These are phyloP conservation scores for Willisornis vidua DNA, from an alignment of 2,113 vertebrate genomes.

Conservation along the genomic window DNA sequence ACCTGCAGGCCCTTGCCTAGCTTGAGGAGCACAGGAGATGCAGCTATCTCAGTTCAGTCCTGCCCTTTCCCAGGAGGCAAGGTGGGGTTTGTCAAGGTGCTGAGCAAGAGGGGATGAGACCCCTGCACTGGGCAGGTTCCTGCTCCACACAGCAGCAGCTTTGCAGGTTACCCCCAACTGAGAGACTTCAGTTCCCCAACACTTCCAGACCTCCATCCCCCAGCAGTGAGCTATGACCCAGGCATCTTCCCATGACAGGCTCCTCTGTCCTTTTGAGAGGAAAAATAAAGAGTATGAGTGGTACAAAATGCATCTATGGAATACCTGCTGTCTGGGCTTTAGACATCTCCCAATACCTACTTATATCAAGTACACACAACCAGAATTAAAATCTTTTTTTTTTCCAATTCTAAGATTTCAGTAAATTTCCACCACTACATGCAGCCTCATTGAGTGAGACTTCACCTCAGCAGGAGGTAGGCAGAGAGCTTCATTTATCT, in stretches of 20 bases:
- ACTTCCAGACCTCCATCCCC: accelerated
- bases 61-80: accelerated
- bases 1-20: accelerated
- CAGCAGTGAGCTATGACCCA: accelerated
- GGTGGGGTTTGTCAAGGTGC: neutral
- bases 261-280: accelerated
- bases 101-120: neutral
- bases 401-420: neutral
- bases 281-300: neutral
- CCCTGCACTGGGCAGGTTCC: accelerated
- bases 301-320: neutral
- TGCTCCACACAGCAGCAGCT: neutral
- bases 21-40: neutral
- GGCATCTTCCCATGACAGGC: accelerated
- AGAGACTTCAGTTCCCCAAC: accelerated
- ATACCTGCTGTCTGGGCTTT: neutral
- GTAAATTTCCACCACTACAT: neutral
- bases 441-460: neutral
- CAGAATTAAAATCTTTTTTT: neutral
- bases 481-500: neutral
- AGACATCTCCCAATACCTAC: neutral
- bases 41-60: accelerated
- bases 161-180: accelerated
- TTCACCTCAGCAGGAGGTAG: neutral
- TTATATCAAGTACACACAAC: neutral